These are phyloP conservation scores for Eupithecia subumbrata DNA, from an alignment of 2,888 invertebrate species.

Conservation along the genomic window DNA sequence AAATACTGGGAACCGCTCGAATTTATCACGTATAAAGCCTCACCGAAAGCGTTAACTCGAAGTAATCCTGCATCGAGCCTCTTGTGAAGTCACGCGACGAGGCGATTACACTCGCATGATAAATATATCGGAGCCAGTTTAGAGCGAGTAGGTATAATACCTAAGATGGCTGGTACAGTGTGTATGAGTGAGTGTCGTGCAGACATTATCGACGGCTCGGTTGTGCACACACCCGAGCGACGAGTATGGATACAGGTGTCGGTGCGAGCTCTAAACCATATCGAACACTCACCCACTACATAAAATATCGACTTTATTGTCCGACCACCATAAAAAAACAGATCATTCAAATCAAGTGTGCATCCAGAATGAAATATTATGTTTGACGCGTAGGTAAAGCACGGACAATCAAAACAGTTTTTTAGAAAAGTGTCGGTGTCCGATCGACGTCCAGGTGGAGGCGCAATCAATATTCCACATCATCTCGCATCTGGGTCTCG, in stretches of 20 bases:
- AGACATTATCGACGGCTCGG: neutral
- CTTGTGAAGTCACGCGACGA: conserved; percentile 37
- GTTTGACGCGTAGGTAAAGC: conserved; percentile 54
- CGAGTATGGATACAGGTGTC: neutral
- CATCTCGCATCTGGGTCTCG: conserved; percentile 51
- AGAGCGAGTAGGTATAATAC: neutral
- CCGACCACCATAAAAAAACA: conserved; percentile 27
- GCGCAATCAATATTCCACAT: conserved; percentile 44
- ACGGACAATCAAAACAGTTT: conserved; percentile 60
- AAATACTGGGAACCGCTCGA: conserved; percentile 55
- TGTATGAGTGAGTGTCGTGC: neutral
- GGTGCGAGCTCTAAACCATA: neutral
- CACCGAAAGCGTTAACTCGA: conserved; percentile 42
- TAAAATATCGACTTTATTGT: conserved; percentile 20
- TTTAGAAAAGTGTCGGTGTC: conserved; percentile 48
- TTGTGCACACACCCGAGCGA: neutral
- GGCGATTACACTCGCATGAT: conserved; percentile 30
- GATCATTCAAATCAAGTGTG: conserved; percentile 36
- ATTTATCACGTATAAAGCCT: conserved; percentile 45
- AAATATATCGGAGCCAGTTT: conserved; percentile 27
- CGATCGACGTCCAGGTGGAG: conserved; percentile 47
- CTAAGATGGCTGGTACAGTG: neutral
- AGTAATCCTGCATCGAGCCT: conserved; percentile 36
- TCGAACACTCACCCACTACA: conserved; percentile 11
- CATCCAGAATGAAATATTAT: conserved; percentile 51